Conservation (phyloP, 2,797 vertebrate species). For the Chaenodraco wilsoni region DNA sequence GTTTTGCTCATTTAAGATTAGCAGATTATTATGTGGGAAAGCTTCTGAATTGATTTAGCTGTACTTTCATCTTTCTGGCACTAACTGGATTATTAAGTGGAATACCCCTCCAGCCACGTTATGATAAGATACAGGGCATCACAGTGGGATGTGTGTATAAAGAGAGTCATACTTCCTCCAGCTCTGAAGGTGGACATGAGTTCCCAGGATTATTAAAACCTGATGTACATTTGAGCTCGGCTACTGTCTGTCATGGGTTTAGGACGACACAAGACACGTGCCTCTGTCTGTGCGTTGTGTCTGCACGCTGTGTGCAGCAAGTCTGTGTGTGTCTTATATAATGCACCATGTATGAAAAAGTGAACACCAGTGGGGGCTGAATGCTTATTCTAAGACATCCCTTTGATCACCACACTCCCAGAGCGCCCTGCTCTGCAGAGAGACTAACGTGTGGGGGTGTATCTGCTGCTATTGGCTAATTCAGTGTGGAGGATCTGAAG, state of each 20-base stretch:
- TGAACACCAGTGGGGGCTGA: constrained; percentile 24
- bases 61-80: background rate
- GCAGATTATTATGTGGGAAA: background rate
- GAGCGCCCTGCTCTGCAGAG: constrained; percentile 15
- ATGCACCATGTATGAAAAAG: constrained; percentile 5
- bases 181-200: background rate
- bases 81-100: background rate
- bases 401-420: constrained; percentile 40
- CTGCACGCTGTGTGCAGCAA: background rate
- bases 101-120: background rate
- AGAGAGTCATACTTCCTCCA: background rate
- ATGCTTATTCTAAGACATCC: constrained; percentile 17
- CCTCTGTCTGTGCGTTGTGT: background rate
- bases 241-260: background rate
- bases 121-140: background rate
- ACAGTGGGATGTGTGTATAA: background rate
- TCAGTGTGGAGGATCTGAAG: constrained; percentile 35
- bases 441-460: constrained; percentile 27
- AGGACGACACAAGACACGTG: constrained; percentile 5
- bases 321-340: background rate
- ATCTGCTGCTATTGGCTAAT: constrained; percentile 32
- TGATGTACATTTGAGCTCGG: background rate
- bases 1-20: background rate
- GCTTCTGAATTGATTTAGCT: too few relatives aligned
- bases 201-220: constrained; percentile 6